Evolutionary conservation across 2,113 vertebrate species (phyloP).

Genomic region (Peucedramus taeniatus): DNA sequence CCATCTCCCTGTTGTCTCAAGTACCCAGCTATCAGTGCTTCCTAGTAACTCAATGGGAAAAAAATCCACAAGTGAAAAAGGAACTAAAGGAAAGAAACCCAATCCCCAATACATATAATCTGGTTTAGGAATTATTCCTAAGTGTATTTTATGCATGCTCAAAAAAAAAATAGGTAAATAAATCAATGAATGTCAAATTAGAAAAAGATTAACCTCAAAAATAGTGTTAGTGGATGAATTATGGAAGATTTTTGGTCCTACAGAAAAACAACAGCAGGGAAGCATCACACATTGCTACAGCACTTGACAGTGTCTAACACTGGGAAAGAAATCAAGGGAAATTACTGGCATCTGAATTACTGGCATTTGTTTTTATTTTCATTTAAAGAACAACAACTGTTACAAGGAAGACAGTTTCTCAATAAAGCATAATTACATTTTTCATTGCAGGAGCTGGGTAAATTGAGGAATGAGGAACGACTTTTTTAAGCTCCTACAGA

Average conservation of each 20-base stretch:
- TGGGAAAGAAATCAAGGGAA: not conserved
- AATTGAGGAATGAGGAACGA: not conserved
- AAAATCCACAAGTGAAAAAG: not conserved
- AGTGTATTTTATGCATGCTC: not conserved
- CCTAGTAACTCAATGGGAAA: not conserved
- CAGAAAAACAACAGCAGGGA: not conserved
- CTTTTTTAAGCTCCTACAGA: not conserved
- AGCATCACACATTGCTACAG: not conserved
- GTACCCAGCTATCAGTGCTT: not conserved
- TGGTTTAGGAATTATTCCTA: not conserved
- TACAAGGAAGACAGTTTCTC: not conserved
- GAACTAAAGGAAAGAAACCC: not conserved
- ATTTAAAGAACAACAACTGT: not conserved
- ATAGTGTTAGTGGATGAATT: not conserved
- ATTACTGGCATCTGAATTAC: not conserved
- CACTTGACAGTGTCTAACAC: not conserved
- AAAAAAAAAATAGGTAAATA: not conserved
- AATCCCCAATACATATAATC: not conserved
- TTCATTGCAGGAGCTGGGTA: not conserved
- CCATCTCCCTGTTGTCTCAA: not conserved
- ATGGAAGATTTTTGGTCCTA: not conserved
- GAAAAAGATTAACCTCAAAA: not conserved
- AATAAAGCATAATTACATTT: not conserved
- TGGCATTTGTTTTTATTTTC: not conserved
- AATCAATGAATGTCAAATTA: not conserved